These are phyloP conservation scores for Brachionus paranguensis DNA, from an alignment of 1,140 invertebrate genomes.

Conservation along the genomic window DNA sequence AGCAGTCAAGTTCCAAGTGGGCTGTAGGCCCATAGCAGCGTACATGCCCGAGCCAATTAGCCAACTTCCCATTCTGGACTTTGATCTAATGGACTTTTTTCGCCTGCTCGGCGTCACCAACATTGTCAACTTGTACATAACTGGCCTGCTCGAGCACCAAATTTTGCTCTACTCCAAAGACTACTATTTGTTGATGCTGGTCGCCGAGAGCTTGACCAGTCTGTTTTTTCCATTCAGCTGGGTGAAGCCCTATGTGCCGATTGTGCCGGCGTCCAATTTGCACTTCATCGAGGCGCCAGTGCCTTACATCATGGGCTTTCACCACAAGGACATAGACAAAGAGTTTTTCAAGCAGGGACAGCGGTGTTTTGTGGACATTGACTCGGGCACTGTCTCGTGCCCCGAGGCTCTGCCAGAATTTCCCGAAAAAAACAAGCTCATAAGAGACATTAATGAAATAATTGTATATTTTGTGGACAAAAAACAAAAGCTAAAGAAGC, in stretches of 20 bases:
- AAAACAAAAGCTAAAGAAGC: conserved; percentile 18
- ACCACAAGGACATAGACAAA: conserved; percentile 49
- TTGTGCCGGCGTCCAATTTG: conserved; percentile 83
- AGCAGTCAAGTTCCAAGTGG: conserved; percentile 70
- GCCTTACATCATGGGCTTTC: conserved; percentile 90
- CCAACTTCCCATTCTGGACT: conserved; percentile 88
- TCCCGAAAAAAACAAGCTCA: conserved; percentile 78
- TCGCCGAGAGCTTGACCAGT: conserved; percentile 83
- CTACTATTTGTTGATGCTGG: conserved; percentile 89
- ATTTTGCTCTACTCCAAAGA: conserved; percentile 85
- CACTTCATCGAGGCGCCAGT: conserved; percentile 98
- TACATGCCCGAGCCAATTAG: conserved; percentile 56
- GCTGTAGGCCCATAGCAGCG: conserved; percentile 52
- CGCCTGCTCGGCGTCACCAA: conserved; percentile 76
- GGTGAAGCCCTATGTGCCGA: conserved; percentile 98
- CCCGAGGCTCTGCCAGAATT: conserved; percentile 90
- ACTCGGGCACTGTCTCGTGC: conserved; percentile 78
- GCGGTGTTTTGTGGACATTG: conserved; percentile 85
- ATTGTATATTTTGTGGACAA: conserved; percentile 64
- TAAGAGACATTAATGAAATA: conserved; percentile 72
- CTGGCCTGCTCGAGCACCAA: conserved; percentile 91
- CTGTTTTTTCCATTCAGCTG: conserved; percentile 89
- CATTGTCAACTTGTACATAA: conserved; percentile 85
- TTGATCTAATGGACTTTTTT: conserved; percentile 80
- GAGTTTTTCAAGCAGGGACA: conserved; percentile 33